Conservation (phyloP, 2,113 vertebrate genomes). For the Caranx ignobilis region DNA sequence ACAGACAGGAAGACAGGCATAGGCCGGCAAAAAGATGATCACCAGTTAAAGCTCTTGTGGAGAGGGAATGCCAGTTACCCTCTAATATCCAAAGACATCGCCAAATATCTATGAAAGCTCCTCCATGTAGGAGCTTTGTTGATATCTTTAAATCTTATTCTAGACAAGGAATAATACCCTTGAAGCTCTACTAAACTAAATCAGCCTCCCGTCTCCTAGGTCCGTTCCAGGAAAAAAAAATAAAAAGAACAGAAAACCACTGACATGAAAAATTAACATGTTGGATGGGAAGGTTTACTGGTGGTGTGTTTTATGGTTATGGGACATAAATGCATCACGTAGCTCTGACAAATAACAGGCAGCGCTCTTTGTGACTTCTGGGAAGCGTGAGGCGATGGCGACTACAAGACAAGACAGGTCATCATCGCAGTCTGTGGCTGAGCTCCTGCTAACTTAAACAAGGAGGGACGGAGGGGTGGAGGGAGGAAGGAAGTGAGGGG, state of each 20-base stretch:
- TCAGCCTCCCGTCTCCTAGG: slow-evolving; percentile 4
- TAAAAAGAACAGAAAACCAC: slow-evolving; percentile 17
- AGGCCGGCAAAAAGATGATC: slow-evolving; percentile 39
- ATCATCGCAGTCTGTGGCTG: slow-evolving; percentile 29
- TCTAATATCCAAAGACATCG: slow-evolving; percentile 12
- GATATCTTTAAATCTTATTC: slow-evolving; percentile 30
- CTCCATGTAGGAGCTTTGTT: neutral
- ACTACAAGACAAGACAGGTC: slow-evolving; percentile 40
- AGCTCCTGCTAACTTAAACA: slow-evolving; percentile 40
- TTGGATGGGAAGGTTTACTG: slow-evolving; percentile 22
- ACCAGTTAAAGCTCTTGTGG: slow-evolving; percentile 6
- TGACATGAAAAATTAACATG: slow-evolving; percentile 35
- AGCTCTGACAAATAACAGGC: slow-evolving; percentile 39
- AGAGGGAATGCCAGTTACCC: slow-evolving; percentile 17
- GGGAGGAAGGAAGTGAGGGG: slow-evolving; percentile 46
- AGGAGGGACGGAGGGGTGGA: slow-evolving; percentile 30
- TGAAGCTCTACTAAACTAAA: neutral
- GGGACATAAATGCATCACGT: slow-evolving; percentile 1
- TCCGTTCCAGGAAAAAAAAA: slow-evolving; percentile 2
- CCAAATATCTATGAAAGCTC: slow-evolving; percentile 2
- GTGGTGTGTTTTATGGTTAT: slow-evolving; percentile 37
- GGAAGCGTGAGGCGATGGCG: slow-evolving; percentile 33
- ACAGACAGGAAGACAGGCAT: slow-evolving; percentile 23
- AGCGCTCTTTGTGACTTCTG: slow-evolving; percentile 39
- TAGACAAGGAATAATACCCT: slow-evolving; percentile 34